Conservation (phyloP, 2,113 vertebrate genomes). For the Nicator chloris region DNA sequence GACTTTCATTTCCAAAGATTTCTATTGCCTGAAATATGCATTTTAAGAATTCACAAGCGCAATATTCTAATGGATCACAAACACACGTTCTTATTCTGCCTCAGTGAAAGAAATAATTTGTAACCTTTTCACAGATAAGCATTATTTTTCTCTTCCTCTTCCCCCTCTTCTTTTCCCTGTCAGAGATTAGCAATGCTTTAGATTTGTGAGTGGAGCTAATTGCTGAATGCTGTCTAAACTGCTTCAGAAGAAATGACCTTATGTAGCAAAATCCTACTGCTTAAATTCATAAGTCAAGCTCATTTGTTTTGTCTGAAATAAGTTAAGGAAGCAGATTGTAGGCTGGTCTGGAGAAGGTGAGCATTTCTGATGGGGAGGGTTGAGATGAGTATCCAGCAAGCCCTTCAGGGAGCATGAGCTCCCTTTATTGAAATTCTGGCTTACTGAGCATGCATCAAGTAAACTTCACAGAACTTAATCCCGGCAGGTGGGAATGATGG, state of each 20-base stretch:
- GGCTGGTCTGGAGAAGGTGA: not conserved
- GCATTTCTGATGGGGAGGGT: not conserved
- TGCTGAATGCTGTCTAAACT: not conserved
- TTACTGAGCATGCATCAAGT: not conserved
- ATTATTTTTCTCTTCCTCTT: not conserved
- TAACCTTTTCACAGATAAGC: not conserved
- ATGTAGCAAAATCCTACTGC: not conserved
- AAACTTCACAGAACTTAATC: not conserved
- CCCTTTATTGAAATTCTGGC: not conserved
- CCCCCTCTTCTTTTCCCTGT: not conserved
- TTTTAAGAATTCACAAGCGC: conserved; percentile 39
- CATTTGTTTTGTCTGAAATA: not conserved
- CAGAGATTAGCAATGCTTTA: not conserved
- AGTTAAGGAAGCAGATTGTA: not conserved
- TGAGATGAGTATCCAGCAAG: not conserved
- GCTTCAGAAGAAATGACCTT: not conserved
- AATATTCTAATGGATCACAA: not conserved
- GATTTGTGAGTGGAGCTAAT: not conserved
- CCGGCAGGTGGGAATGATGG: not conserved
- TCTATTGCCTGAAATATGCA: conserved; percentile 24
- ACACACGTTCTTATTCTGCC: not conserved
- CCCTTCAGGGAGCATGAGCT: not conserved
- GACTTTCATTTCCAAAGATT: conserved; percentile 41
- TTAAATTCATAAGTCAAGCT: not conserved
- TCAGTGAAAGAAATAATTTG: not conserved